Conservation (phyloP, 2,113 vertebrate species). For the Eulemur macaco region DNA sequence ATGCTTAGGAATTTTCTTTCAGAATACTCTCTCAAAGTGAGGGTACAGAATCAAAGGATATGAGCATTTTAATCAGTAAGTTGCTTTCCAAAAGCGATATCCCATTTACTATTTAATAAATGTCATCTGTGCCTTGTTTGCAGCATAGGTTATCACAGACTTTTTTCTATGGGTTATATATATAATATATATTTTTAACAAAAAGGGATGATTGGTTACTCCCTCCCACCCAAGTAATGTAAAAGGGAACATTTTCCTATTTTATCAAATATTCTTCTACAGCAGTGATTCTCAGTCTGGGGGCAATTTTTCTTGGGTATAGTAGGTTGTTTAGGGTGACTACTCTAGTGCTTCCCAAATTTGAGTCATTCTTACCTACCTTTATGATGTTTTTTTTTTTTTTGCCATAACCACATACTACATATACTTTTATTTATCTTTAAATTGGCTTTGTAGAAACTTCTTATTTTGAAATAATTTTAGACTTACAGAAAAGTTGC, state of each 20-base stretch:
- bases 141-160: neutral
- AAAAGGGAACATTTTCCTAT: neutral
- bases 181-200: neutral
- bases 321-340: neutral
- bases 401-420: neutral
- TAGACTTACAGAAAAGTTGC: neutral
- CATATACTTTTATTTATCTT: neutral
- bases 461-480: neutral
- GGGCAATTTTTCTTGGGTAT: neutral
- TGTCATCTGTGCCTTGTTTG: conserved; percentile 1
- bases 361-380: neutral
- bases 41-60: neutral
- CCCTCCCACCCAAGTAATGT: neutral
- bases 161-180: neutral
- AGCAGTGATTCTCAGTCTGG: neutral
- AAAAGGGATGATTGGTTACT: neutral
- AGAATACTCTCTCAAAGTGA: neutral
- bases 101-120: conserved; percentile 2
- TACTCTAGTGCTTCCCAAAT: neutral
- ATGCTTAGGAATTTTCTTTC: neutral
- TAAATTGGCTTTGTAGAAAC: neutral
- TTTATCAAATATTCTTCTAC: neutral
- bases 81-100: neutral
- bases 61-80: conserved; percentile 27
- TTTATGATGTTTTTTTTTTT: neutral